Evolutionary conservation across 2,113 vertebrate species (phyloP).

Genomic region (Pterocles gutturalis): DNA sequence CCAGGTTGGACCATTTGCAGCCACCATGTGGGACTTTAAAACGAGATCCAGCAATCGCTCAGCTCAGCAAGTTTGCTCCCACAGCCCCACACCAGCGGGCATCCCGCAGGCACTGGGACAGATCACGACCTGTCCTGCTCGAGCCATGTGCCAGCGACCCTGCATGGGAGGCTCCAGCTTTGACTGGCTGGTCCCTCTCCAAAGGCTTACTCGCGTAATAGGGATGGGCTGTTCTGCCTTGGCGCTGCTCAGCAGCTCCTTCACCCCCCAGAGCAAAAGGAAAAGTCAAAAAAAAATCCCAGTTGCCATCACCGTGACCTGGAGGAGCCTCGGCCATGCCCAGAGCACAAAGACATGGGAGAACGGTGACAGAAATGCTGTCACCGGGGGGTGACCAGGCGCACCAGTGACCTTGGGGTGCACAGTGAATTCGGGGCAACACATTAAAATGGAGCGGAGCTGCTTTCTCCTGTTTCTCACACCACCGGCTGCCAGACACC

Average conservation of each 20-base stretch:
- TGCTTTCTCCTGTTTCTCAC: background rate
- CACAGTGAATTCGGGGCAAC: background rate
- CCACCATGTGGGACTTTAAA: background rate
- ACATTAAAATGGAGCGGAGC: background rate
- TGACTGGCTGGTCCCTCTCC: background rate
- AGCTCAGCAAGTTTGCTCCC: background rate
- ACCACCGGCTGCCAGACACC: background rate
- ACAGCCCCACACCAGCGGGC: no score
- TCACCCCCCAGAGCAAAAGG: background rate
- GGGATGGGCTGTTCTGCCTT: background rate
- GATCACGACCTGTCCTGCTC: fast-evolving
- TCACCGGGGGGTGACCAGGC: background rate
- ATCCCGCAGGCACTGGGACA: background rate
- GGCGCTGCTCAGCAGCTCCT: background rate
- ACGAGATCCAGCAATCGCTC: background rate
- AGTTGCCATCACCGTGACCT: background rate
- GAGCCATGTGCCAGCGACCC: background rate
- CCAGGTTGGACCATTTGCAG: fast-evolving
- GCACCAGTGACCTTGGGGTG: background rate
- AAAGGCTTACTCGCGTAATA: background rate
- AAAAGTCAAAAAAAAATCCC: background rate
- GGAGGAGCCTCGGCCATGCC: background rate
- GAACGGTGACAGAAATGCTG: fast-evolving
- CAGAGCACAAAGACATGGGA: background rate
- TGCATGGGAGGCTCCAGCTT: background rate